Base-by-base conservation (phyloP, 2,113 vertebrate genomes). In the Elanus axillaris region DNA sequence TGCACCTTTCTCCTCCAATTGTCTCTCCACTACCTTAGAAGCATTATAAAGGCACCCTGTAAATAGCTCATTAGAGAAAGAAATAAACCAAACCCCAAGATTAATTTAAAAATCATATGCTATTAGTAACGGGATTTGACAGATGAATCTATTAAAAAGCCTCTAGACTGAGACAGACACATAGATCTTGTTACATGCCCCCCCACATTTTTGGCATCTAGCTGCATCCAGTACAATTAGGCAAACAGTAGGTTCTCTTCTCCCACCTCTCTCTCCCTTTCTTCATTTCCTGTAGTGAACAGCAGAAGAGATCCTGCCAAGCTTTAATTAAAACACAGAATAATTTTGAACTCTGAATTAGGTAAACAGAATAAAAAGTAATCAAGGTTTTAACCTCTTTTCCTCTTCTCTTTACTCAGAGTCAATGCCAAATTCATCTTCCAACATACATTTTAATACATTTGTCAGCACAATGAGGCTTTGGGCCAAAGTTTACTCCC, bases 281-380 rank as follows among this genome's bases (percentile, higher is more conserved):
- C 58, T 87, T 94, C 56, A 93, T 95, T 94, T 97, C 78, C 92
- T 96, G 45, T 53, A 76, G 31, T 6, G 59, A 91, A 94, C 21
- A 93, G 67, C 73, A 91, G 48, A 92, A 58, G 9, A 91, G 16
- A 66, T 45, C 38, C 85, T 95, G 87, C 83, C 79, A 96, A 80
- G 23, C 16, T 83, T 92, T 95, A 94, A 90, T 83, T 90, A 93
- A 96, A 95, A 85, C 38, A 85, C 1, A 1, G 19, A 83, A 83
- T 83, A 91, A 66, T 86, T 87, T 42, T 73, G 50, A 95, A 83
- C 42, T 73, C 55, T 72, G 53, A 67, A 68, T 77, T 91, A 80
- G 21, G 60, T 87, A 85, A 82, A 91, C 48, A 79, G 34, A 93
- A 82, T 45, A 84, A 91, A 88, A 91, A 85, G 10, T 55, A 78